phyloP scores from a whole-genome alignment of 2,888 invertebrate species.

The Drosophila setosimentum region DNA sequence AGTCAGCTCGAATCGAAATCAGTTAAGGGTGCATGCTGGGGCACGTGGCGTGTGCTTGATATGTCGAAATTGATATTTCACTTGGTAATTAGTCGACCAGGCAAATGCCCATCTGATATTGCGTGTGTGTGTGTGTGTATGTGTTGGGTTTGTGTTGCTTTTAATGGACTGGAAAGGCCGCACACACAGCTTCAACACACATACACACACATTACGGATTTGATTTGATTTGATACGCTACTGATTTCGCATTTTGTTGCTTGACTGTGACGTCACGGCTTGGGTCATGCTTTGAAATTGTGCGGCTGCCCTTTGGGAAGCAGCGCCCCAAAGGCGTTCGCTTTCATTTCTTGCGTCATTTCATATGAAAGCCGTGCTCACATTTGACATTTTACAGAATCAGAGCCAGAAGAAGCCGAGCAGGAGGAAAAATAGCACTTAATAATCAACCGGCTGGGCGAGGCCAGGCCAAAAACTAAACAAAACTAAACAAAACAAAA shows the following conservation, averaged over 20 bases:
- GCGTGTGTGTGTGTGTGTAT: neutral
- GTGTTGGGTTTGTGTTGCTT: constrained; percentile 15
- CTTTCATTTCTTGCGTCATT: constrained; percentile 73
- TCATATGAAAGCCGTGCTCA: constrained; percentile 65
- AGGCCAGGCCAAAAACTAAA: constrained; percentile 5
- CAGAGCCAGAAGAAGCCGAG: constrained; percentile 13
- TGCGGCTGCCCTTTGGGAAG: constrained; percentile 64
- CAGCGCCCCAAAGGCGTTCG: constrained; percentile 32
- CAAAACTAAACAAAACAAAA: constrained; percentile 6
- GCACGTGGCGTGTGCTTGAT: constrained; percentile 59
- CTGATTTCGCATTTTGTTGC: constrained; percentile 8
- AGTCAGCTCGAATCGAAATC: constrained; percentile 24
- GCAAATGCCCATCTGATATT: constrained; percentile 18
- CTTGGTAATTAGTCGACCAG: constrained; percentile 49
- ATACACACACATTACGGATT: constrained; percentile 10
- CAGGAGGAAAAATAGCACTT: constrained; percentile 29
- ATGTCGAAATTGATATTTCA: constrained; percentile 22
- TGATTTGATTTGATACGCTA: constrained; percentile 7
- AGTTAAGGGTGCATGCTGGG: constrained; percentile 23
- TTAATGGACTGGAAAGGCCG: constrained; percentile 45
- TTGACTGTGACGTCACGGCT: constrained; percentile 57
- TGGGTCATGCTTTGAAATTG: constrained; percentile 43
- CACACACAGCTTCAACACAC: constrained; percentile 33
- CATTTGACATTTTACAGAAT: constrained; percentile 70
- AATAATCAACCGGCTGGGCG: constrained; percentile 43